Base-by-base conservation (phyloP, 2,888 invertebrate genomes). In the Clepsis dumicolana region DNA sequence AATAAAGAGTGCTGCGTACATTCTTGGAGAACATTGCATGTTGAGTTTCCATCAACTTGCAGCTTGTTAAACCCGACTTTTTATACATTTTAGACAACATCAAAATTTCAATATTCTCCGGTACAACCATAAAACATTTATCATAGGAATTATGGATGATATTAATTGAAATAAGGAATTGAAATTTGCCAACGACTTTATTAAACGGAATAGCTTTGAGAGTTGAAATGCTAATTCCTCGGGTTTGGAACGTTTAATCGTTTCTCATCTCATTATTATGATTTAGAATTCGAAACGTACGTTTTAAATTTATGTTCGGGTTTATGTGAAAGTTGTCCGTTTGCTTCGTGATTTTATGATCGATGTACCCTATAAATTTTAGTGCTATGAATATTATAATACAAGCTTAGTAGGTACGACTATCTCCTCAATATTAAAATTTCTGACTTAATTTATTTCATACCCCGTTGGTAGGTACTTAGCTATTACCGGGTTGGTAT, bases 41-140 rank as follows among this genome's bases (percentile, higher is more conserved):
- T 4, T n/a, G 14, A 38, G n/a, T 38, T n/a, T 1, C n/a, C n/a
- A n/a, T n/a, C n/a, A n/a, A n/a, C 7, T 7, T 29, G 3, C 29
- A 29, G 16, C 52, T 1, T 41, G 24, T 48, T 25, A 54, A 54
- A 44, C 3, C 14, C 14, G 12, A 1, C 14, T 41, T 29, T 41
- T 2, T 1, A 7, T 1, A n/a, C n/a, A n/a, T 48, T 66, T 62
- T 62, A 62, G 21, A 38, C 18, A 16, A 32, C 14, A 61, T 52
- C 41, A 48, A 54, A 62, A 21, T 35, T 48, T 48, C 21, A 35
- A 62, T 62, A 56, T 12, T 53, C 32, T 29, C 53, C 50, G 21
- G 25, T 27, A 64, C 32, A 18, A 53, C 35, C 29, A 16, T 66
- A 48, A 65, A 61, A 62, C 16, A 48, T 48, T 66, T 56, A 67